Evolutionary conservation across 1,140 invertebrate species (phyloP).

Genomic region (Hypothenemus hampei): DNA sequence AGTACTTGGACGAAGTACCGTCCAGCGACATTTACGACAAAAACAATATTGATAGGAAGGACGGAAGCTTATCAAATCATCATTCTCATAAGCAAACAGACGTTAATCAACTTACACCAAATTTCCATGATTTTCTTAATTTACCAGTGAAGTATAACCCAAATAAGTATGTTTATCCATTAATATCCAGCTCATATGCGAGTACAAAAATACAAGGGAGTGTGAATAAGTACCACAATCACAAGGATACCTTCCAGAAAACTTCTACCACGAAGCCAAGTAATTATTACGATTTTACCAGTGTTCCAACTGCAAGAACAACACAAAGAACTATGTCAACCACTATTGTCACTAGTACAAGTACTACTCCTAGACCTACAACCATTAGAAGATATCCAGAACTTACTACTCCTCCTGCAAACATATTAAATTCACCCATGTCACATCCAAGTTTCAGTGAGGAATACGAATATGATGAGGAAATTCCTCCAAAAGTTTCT

Average conservation of each 20-base stretch:
- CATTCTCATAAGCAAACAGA: constrained; percentile 47
- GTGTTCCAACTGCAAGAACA: constrained; percentile 28
- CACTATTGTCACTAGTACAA: constrained; percentile 42
- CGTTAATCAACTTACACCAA: constrained; percentile 54
- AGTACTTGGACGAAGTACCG: constrained; percentile 35
- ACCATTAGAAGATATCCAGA: constrained; percentile 36
- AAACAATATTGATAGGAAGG: constrained; percentile 46
- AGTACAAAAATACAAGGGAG: constrained; percentile 68
- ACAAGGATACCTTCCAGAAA: constrained; percentile 49
- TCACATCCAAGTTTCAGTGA: constrained; percentile 40
- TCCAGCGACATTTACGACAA: constrained; percentile 41
- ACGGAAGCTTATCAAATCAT: constrained; percentile 41
- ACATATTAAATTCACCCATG: constrained; percentile 38
- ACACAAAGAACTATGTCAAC: constrained; percentile 41
- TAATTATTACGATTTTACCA: constrained; percentile 36
- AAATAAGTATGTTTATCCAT: constrained; percentile 59
- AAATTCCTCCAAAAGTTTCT: neutral
- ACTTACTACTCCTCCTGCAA: constrained; percentile 27
- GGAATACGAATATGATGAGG: constrained; percentile 37
- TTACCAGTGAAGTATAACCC: constrained; percentile 63
- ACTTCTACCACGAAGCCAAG: constrained; percentile 44
- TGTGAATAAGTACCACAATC: constrained; percentile 58
- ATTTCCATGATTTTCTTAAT: constrained; percentile 65
- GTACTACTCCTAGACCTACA: constrained; percentile 34
- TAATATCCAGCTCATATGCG: constrained; percentile 67